Evolutionary conservation across 2,113 vertebrate genomes (phyloP).

Genomic region (Anhinga rufa): DNA sequence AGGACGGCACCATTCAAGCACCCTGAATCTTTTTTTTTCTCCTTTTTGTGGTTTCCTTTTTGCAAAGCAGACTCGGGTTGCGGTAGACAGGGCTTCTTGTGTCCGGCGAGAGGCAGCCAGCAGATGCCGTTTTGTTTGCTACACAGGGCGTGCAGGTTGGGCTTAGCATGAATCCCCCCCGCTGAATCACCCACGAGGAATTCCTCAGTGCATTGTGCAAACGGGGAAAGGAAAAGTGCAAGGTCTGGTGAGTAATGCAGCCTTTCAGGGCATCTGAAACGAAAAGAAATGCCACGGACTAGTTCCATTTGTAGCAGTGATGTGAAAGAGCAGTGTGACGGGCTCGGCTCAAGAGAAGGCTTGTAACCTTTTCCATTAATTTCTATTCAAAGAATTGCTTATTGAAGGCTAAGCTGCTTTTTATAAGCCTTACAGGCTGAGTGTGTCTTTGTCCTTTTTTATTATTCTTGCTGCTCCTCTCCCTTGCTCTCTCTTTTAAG

Average conservation of each 20-base stretch:
- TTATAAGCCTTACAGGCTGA: conserved; percentile 34
- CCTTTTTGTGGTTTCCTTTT: neutral
- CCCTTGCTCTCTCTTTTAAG: neutral
- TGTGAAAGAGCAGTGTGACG: conserved; percentile 40
- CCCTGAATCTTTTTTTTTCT: neutral
- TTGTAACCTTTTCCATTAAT: conserved; percentile 61
- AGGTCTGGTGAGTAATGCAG: conserved; percentile 38
- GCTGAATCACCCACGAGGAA: conserved; percentile 9
- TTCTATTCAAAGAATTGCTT: conserved; percentile 53
- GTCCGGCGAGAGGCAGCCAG: neutral
- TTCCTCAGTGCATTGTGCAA: neutral
- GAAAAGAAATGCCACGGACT: conserved; percentile 37
- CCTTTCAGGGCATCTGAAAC: conserved; percentile 30
- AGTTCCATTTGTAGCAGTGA: neutral
- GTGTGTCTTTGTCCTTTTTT: conserved; percentile 21
- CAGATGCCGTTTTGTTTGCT: neutral
- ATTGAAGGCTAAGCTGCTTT: conserved; percentile 46
- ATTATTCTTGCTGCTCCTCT: neutral
- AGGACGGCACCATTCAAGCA: neutral
- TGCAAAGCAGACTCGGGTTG: neutral
- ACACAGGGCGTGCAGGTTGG: neutral
- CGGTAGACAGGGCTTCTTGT: neutral
- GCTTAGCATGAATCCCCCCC: accelerated
- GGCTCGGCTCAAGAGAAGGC: neutral
- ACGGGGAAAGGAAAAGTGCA: neutral